Base-by-base conservation (phyloP, 2,888 invertebrate species). In the Dryadula phaetusa region DNA sequence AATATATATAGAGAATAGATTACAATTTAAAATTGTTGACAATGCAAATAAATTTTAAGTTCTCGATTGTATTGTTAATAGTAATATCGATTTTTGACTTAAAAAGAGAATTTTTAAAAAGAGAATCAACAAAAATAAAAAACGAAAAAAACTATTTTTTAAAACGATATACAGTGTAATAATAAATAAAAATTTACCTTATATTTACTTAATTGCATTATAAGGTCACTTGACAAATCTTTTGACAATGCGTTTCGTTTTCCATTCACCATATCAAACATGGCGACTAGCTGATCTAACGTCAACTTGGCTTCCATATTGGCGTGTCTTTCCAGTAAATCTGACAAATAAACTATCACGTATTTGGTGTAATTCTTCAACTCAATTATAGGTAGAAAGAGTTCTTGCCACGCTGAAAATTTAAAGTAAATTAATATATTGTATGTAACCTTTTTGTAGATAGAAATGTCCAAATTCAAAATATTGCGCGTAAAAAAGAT, bases 321-420 rank as follows among this genome's bases (percentile, higher is more conserved):
- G 0, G 81, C 79, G 76, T 94, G 92, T 8, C 77, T 76, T 25
- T 89, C 87, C 34, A 94, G 74, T 6, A 95, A 81, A 54, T 92
- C 91, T 7, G 93, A 86, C 62, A 97, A 88, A 79, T 96, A 95
- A 60, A 92, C 91, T 6, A 94, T 84, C 37, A 95, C 93, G 83
- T 94, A 95, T 73, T 93, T 94, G 0, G 95, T 93, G 76, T 96
- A 96, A 79, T 93, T 95, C 80, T 95, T 95, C 82, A 96, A 85
- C 73, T 96, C 96, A 52, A 96, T 87, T 78, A 96, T 86, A 0
- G 96, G 95, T 44, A 95, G 86, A 94, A 96, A 96, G 1, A 96
- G 86, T 70, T 96, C 95, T 84, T 95, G 95, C 95, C 96, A 97
- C 14, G 95, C 95, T 95, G 82, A 89, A 93, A 64, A 67, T 53